phyloP scores from a whole-genome alignment of 2,797 vertebrate species.

The Tokudaia tokunoshimensis region DNA sequence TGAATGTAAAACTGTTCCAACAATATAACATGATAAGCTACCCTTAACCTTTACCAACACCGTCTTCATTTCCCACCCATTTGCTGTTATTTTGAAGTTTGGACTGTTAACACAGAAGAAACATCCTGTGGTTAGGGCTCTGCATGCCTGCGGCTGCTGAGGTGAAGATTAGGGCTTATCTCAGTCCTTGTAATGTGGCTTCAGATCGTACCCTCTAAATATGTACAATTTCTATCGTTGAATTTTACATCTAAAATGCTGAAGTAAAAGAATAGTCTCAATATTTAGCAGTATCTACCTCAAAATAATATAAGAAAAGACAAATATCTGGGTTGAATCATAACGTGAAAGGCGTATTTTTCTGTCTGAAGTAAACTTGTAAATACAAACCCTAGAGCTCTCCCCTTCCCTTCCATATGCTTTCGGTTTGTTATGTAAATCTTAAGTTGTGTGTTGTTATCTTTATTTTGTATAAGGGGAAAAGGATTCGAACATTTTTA shows the following conservation, averaged over 20 bases:
- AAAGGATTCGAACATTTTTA: conserved; percentile 2
- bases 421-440: neutral
- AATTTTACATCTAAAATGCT: neutral
- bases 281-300: conserved; percentile 58
- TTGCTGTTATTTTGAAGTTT: neutral
- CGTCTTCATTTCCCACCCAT: neutral
- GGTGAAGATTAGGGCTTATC: neutral
- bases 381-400: conserved; percentile 58
- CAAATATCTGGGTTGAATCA: conserved; percentile 60
- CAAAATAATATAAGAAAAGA: conserved; percentile 29
- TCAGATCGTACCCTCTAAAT: neutral
- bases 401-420: conserved; percentile 47
- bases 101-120: neutral
- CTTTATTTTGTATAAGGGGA: neutral
- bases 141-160: neutral
- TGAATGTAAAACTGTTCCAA: conserved; percentile 4
- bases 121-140: neutral
- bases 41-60: neutral
- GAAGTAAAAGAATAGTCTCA: neutral
- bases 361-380: conserved; percentile 54
- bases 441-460: conserved; percentile 22
- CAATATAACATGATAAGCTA: neutral
- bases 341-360: conserved; percentile 38
- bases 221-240: neutral
- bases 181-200: neutral